These are phyloP conservation scores for Olivierus martensii DNA, from an alignment of 1,140 invertebrate genomes.

Conservation along the genomic window DNA sequence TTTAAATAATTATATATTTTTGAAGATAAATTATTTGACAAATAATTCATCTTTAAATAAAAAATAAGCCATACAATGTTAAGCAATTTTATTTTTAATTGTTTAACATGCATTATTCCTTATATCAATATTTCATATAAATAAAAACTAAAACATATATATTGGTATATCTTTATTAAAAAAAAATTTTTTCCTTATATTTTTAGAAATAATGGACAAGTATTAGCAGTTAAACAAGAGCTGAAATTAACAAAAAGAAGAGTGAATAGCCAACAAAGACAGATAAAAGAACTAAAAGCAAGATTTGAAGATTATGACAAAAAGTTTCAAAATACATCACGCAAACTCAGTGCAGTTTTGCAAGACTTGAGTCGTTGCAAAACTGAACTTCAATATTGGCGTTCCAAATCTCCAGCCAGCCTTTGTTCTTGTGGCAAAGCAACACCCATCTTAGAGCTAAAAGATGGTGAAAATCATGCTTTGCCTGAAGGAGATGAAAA, in stretches of 20 bases:
- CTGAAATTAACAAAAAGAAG: neutral
- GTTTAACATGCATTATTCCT: no score
- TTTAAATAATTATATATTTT: no score
- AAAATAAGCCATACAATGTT: no score
- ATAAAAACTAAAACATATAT: no score
- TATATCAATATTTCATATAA: no score
- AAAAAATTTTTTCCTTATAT: no score
- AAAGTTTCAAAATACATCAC: slow-evolving; percentile 72
- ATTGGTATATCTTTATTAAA: no score
- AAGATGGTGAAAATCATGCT: neutral
- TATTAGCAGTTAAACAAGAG: neutral
- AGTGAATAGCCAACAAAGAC: slow-evolving; percentile 42
- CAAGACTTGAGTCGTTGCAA: slow-evolving; percentile 82
- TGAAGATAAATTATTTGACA: no score
- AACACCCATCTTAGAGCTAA: neutral
- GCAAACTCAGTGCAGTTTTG: slow-evolving; percentile 71
- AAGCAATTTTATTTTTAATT: no score
- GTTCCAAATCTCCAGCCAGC: slow-evolving; percentile 64
- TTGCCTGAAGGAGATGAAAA: no score
- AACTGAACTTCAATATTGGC: slow-evolving; percentile 75
- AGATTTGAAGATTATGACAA: slow-evolving; percentile 74
- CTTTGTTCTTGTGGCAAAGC: slow-evolving; percentile 35
- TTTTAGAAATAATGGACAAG: neutral
- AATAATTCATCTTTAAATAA: no score
- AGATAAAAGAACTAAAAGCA: slow-evolving; percentile 63